Percentiles rank a stretch among this genome's conserved stretches.
These are phyloP conservation scores for Melanotaenia maccullochi DNA, from an alignment of 2,797 vertebrate genomes.

Conservation along the genomic window DNA sequence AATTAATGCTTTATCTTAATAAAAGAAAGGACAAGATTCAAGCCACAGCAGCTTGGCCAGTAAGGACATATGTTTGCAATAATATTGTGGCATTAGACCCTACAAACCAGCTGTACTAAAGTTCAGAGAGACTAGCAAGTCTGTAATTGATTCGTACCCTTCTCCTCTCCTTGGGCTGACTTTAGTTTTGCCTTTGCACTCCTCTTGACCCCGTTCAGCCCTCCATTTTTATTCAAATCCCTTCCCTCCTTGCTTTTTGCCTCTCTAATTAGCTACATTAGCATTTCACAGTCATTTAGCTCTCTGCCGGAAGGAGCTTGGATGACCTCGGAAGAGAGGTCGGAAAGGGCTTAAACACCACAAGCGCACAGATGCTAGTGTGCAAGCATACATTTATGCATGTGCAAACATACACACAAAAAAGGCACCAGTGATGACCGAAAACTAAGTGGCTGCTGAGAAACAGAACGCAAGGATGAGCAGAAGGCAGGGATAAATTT, in stretches of 20 bases:
- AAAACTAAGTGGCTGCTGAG: slow-evolving; percentile 32
- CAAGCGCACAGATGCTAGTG: slow-evolving; percentile 49
- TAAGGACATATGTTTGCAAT: slow-evolving; percentile 63
- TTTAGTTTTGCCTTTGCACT: slow-evolving; percentile 70
- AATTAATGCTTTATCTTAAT: slow-evolving; percentile 46
- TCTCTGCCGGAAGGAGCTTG: slow-evolving; percentile 66
- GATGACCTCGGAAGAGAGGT: slow-evolving; percentile 72
- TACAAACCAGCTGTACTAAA: slow-evolving; percentile 50
- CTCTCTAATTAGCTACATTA: slow-evolving; percentile 80
- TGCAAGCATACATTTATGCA: slow-evolving; percentile 33
- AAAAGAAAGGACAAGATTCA: slow-evolving; percentile 31
- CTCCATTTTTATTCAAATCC: slow-evolving; percentile 47
- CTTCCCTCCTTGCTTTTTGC: slow-evolving; percentile 50
- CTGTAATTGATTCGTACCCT: slow-evolving; percentile 67
- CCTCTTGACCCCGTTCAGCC: slow-evolving; percentile 59
- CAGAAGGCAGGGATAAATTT: neutral
- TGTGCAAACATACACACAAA: slow-evolving; percentile 16
- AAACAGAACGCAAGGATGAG: slow-evolving; percentile 17
- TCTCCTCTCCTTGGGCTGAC: slow-evolving; percentile 64
- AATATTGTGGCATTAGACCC: slow-evolving; percentile 49
- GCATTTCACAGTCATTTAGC: slow-evolving; percentile 78
- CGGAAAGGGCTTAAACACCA: slow-evolving; percentile 56
- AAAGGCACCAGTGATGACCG: slow-evolving; percentile 25
- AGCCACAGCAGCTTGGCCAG: slow-evolving; percentile 38
- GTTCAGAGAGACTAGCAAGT: slow-evolving; percentile 45